Evolutionary conservation across 2,113 vertebrate species (phyloP).

Genomic region (Callorhinus ursinus): DNA sequence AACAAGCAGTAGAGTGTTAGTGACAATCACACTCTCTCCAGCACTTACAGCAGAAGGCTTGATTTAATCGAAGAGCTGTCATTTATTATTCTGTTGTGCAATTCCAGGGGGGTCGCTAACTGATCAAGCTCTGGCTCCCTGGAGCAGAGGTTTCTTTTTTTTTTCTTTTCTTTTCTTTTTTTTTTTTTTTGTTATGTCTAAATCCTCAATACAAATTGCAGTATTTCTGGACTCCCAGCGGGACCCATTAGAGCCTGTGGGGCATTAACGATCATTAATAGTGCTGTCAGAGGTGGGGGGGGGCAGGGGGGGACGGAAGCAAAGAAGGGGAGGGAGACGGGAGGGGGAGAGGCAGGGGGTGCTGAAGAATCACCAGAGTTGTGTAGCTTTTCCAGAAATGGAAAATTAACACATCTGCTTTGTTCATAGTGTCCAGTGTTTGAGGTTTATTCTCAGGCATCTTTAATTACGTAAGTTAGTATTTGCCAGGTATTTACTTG

Average conservation of each 20-base stretch:
- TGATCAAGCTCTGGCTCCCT: slow-evolving; percentile 92
- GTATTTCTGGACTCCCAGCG: slow-evolving; percentile 97
- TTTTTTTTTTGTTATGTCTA: slow-evolving; percentile 93
- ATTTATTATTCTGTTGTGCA: slow-evolving; percentile 94
- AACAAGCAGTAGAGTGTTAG: slow-evolving; percentile 94
- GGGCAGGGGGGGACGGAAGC: slow-evolving; percentile 49
- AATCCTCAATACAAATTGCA: slow-evolving; percentile 99
- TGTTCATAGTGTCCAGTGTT: slow-evolving; percentile 93
- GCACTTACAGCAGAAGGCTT: slow-evolving; percentile 93
- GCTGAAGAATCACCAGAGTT: slow-evolving; percentile 87
- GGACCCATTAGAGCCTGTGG: slow-evolving; percentile 99
- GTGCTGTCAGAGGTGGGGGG: slow-evolving; percentile 92
- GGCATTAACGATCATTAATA: slow-evolving; percentile 99
- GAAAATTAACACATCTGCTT: slow-evolving; percentile 98
- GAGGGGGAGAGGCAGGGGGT: slow-evolving; percentile 78
- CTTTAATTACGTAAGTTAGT: slow-evolving; percentile 94
- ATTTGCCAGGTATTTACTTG: slow-evolving; percentile 90
- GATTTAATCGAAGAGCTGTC: slow-evolving; percentile 94
- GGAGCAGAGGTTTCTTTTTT: slow-evolving; percentile 86
- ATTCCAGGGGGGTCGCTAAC: slow-evolving; percentile 88
- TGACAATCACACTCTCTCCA: slow-evolving; percentile 92
- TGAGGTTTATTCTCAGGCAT: slow-evolving; percentile 94
- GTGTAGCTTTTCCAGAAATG: slow-evolving; percentile 93
- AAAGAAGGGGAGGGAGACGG: slow-evolving; percentile 70
- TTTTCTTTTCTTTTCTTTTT: slow-evolving; percentile 74